These are phyloP conservation scores for Lepidonotus clava DNA, from an alignment of 2,888 invertebrate species.

Conservation along the genomic window DNA sequence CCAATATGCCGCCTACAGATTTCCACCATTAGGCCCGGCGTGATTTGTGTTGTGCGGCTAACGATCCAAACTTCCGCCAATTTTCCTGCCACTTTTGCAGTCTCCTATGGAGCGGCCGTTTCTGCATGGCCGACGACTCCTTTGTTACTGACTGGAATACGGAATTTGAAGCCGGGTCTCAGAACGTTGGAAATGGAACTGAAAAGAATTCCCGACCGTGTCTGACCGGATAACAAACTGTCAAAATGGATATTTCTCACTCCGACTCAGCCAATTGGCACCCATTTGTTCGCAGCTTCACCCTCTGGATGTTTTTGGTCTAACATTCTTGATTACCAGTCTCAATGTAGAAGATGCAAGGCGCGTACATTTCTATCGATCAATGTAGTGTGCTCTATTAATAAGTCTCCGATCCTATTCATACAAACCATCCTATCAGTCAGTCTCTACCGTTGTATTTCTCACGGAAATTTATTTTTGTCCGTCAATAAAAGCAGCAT, in stretches of 20 bases:
- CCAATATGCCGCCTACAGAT: conserved; percentile 42
- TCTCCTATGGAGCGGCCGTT: background rate
- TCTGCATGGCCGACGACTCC: background rate
- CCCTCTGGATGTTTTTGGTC: no score
- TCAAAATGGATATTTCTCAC: background rate
- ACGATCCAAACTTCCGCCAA: conserved; percentile 54
- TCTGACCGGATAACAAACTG: conserved; percentile 3
- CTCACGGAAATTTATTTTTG: background rate
- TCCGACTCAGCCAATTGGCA: background rate
- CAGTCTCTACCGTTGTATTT: no score
- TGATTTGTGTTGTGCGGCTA: conserved; percentile 51
- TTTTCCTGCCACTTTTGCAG: conserved; percentile 39
- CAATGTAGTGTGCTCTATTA: background rate
- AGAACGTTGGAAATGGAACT: no score
- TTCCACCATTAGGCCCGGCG: conserved; percentile 43
- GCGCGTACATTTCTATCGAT: background rate
- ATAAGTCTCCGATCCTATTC: background rate
- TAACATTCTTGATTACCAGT: background rate
- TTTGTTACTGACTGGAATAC: conserved; percentile 15
- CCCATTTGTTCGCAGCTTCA: no score
- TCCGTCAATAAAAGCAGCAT: background rate
- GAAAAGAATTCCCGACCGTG: background rate
- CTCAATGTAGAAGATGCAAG: background rate
- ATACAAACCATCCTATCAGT: no score
- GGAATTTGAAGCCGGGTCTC: background rate